Conservation (phyloP, 2,888 invertebrate species). For the Drosophila ustulata region DNA sequence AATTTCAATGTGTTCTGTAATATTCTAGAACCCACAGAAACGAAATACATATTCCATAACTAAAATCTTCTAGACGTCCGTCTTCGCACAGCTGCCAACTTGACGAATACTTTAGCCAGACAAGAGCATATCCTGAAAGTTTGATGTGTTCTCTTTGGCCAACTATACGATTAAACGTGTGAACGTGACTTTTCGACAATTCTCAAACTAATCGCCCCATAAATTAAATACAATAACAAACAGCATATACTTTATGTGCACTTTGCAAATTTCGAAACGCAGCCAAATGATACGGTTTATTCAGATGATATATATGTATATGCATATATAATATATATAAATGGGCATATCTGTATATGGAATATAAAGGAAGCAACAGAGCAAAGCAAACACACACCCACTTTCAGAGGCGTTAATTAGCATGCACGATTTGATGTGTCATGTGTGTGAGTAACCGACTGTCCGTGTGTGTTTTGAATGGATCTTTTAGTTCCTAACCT, state of each 20-base stretch:
- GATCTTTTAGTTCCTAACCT: constrained; percentile 17
- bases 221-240: constrained; percentile 32
- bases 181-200: constrained; percentile 42
- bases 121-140: constrained; percentile 31
- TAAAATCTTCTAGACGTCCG: background rate
- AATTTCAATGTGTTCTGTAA: too few species aligned
- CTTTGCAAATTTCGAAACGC: constrained; percentile 46
- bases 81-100: background rate
- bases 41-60: background rate
- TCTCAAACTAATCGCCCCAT: constrained; percentile 29
- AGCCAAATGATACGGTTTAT: constrained; percentile 28
- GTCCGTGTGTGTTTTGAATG: background rate
- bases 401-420: constrained; percentile 46
- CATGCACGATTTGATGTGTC: constrained; percentile 38
- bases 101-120: background rate
- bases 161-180: constrained; percentile 25
- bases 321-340: constrained; percentile 17
- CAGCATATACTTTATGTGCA: constrained; percentile 28
- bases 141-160: constrained; percentile 23
- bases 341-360: constrained; percentile 17
- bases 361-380: constrained; percentile 34
- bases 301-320: constrained; percentile 36
- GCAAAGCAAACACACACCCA: constrained; percentile 39
- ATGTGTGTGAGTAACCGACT: background rate
- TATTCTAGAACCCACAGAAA: too few species aligned